A percentile compares a stretch with the other conserved stretches of the same genome.
These are phyloP conservation scores for Anthonomus grandis DNA, from an alignment of 1,140 invertebrate genomes.

Conservation along the genomic window DNA sequence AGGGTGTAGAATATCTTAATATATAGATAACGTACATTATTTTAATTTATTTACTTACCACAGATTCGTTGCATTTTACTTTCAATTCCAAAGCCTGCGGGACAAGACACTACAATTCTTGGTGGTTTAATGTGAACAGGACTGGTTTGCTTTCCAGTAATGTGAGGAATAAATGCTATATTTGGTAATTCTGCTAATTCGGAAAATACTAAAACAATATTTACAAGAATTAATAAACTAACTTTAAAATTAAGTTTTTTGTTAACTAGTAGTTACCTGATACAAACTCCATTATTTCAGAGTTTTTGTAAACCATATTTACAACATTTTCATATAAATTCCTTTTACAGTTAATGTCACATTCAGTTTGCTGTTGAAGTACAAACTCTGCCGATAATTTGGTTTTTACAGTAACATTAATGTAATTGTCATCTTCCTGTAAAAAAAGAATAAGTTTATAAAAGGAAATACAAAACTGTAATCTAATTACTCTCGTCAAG, in stretches of 20 bases:
- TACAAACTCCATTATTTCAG: constrained; percentile 34
- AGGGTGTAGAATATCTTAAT: no score
- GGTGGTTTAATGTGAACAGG: constrained; percentile 30
- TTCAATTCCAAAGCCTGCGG: constrained; percentile 39
- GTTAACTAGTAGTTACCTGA: constrained; percentile 26
- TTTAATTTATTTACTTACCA: constrained; percentile 26
- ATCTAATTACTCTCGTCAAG: constrained; percentile 26
- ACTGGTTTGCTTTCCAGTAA: constrained; percentile 10
- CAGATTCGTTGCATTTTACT: constrained; percentile 37
- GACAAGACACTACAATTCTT: constrained; percentile 36
- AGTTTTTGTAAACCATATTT: constrained; percentile 38
- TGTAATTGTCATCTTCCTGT: constrained; percentile 30
- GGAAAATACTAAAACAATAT: constrained; percentile 41
- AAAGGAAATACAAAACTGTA: not conserved
- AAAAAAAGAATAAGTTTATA: not conserved
- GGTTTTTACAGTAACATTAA: constrained; percentile 32
- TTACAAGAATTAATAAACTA: not conserved
- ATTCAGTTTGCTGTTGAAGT: constrained; percentile 27
- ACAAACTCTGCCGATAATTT: constrained; percentile 35
- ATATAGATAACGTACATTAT: not conserved
- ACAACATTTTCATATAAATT: constrained; percentile 37
- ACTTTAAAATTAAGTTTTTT: not conserved
- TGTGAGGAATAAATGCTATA: constrained; percentile 27
- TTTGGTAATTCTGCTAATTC: constrained; percentile 31
- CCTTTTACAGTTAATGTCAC: constrained; percentile 42